Percentiles rank a stretch among this genome's conserved stretches.
phyloP scores from a whole-genome alignment of 2,797 vertebrate species.

The Rhinophrynus dorsalis region DNA sequence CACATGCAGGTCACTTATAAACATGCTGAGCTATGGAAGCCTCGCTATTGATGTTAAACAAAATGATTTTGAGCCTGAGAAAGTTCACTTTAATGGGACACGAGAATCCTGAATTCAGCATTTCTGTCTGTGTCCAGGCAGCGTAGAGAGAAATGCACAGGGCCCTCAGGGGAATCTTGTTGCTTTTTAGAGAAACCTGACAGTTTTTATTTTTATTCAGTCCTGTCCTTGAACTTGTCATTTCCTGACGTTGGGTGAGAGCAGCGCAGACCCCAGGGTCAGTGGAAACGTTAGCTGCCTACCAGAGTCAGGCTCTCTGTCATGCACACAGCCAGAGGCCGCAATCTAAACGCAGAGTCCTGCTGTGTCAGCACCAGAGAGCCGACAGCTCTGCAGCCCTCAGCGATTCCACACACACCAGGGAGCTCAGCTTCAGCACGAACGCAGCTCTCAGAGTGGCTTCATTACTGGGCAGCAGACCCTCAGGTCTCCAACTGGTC shows the following conservation, averaged over 20 bases:
- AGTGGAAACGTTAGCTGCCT: background rate
- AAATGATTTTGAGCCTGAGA: background rate
- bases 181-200: too few species aligned
- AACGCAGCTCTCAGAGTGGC: background rate
- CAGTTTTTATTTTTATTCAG: too few species aligned
- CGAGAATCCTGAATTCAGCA: constrained; percentile 5
- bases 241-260: background rate
- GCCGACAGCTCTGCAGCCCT: background rate
- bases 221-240: background rate
- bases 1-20: too few species aligned
- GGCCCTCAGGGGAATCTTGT: background rate
- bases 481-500: too few species aligned
- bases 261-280: background rate
- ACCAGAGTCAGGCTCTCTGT: background rate
- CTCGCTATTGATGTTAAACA: too few species aligned
- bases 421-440: background rate
- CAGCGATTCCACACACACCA: background rate
- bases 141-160: background rate
- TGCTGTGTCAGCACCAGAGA: constrained; percentile 10
- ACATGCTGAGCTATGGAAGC: too few species aligned
- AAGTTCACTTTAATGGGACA: background rate
- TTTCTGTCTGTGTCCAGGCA: background rate
- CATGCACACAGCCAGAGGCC: background rate
- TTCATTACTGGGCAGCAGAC: too few species aligned
- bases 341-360: background rate